Evolutionary conservation across 1,140 invertebrate genomes (phyloP), one percentile per base, ranked within the genome.

Genomic region (Drosophila burlai): DNA sequence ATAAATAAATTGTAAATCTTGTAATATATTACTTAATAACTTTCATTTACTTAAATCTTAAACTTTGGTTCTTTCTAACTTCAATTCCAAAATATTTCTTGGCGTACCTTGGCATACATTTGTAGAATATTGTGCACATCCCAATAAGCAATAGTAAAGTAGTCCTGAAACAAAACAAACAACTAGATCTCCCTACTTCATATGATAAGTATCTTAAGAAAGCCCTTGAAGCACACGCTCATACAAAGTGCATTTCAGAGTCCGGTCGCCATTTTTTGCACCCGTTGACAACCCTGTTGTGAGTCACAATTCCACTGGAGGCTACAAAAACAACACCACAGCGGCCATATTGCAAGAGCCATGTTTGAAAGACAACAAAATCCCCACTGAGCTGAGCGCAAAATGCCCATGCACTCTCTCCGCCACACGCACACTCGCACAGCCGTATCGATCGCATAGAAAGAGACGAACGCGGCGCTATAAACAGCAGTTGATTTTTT

Each of bases 401-500:
- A 91, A 91, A 92, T 64, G 34, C 43, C 46, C 18, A 31, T 57
- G 43, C 62, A 84, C 59, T 40, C 83, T 83, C 49, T 72, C 67
- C 38, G 31, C 15, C 47, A 11, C 65, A 72, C 45, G 54, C 57
- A 67, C 77, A 38, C 66, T 68, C 62, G 65, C 67, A 68, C 34
- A 26, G 45, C 64, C 50, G 38, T 79, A 77, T 68, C 78, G 75
- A 79, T 57, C 69, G 78, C 73, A 91, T 91, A 87, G 87, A 91
- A 91, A 91, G 86, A 81, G 78, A 64, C 65, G 76, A 80, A 69
- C 84, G 76, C 83, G 72, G 71, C 90, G 87, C 71, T 92, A 92
- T 92, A 92, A 92, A 86, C 91, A 91, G 87, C 91, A 92, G 86
- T 92, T 85, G 49, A 74, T 62, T 65, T 81, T 79, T 91, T 74